phyloP scores from a whole-genome alignment of 1,140 invertebrate species.

The Luehdorfia chinensis region DNA sequence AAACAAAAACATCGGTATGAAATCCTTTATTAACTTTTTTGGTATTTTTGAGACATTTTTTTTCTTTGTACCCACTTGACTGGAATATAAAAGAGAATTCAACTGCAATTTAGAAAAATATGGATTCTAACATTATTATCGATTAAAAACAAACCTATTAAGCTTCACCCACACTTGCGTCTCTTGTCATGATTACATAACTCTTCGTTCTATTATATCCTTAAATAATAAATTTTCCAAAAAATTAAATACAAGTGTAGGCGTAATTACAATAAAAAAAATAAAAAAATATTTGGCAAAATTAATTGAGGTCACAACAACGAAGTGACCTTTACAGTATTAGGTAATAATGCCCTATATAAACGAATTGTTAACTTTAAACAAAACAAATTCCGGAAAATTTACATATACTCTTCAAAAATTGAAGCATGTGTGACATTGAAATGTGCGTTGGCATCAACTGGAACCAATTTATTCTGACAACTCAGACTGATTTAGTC shows the following conservation, averaged over 20 bases:
- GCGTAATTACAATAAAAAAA: not conserved
- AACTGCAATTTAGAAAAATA: slow-evolving; percentile 13
- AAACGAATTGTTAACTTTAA: slow-evolving; percentile 1
- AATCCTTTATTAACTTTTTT: slow-evolving; percentile 62
- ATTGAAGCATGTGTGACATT: too few species aligned
- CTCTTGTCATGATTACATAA: too few species aligned
- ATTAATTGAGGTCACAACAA: not conserved
- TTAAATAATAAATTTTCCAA: not conserved
- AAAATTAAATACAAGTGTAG: not conserved
- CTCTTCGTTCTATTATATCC: not conserved
- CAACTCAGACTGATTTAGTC: not conserved
- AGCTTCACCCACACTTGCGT: slow-evolving; percentile 13
- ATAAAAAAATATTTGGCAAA: slow-evolving; percentile 12
- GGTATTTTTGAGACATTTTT: slow-evolving; percentile 62
- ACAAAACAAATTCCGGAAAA: slow-evolving; percentile 1
- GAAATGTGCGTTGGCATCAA: slow-evolving; percentile 12
- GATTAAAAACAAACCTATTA: not conserved
- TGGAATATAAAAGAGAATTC: slow-evolving; percentile 30
- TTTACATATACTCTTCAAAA: too few species aligned
- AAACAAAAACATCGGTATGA: slow-evolving; percentile 43
- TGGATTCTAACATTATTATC: not conserved
- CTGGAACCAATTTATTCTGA: slow-evolving; percentile 2
- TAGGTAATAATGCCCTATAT: slow-evolving; percentile 6
- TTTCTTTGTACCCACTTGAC: slow-evolving; percentile 45
- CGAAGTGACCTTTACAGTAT: not conserved